Base-by-base conservation (phyloP, 2,113 vertebrate genomes). In the Thalassoma bifasciatum region DNA sequence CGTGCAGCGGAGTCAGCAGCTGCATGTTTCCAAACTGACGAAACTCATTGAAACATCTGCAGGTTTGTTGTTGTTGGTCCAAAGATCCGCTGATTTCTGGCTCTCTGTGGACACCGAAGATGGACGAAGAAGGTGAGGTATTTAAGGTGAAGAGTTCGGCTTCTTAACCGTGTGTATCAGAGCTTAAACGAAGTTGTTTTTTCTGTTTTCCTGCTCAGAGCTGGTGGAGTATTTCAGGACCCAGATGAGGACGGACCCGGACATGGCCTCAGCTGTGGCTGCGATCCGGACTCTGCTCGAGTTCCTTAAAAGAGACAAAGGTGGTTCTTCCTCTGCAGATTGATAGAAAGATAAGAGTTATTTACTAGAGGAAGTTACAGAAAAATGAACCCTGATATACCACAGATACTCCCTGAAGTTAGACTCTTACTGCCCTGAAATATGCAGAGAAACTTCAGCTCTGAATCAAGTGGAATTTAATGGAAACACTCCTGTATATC, bases 201-300 rank as follows among this genome's bases (percentile, higher is more conserved):
- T 0, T 0, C 13, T 52, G 57, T 79, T 21, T 49, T 23, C 22
- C 14, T 4, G 77, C 0, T 36, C 90, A 99, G 97, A 96, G 54
- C 79, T 99, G 77, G 95, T 98, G 69, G 92, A 96, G 82, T 96
- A 97, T 60, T 99, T 99, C 88, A 88, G 95, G 88, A 93, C 90
- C 26, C 97, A 98, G 88, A 95, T 96, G 89, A 94, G 87, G 76
- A 91, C 94, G 26, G 95, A 98, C 30, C 95, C 96, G 22, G 95
- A 96, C 81, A 95, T 96, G 54, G 96, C 97, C 34, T 97, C 98
- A 3, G 98, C 97, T 2, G 98, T 99, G 72, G 97, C 96, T 2
- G 97, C 98, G 7, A 99, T 99, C 74, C 93, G 93, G 10, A 96
- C 95, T 0, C 87, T 99, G 83, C 92, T 99, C 61, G 96, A 96